Percentiles rank a stretch among this genome's conserved stretches.
phyloP scores from a whole-genome alignment of 1,140 invertebrate species.

The Ceratina australensis region DNA sequence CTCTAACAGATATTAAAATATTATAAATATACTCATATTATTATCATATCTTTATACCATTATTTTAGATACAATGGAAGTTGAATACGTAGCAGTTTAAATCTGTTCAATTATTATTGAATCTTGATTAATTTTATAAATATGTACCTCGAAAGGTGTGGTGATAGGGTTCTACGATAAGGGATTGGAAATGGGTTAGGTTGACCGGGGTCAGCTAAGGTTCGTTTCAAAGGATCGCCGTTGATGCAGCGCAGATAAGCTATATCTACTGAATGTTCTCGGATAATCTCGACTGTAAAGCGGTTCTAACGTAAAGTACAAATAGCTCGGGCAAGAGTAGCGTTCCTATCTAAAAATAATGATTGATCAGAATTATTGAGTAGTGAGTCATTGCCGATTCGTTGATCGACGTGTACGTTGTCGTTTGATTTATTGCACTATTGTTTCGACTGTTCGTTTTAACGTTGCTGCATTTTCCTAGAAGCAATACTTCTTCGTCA shows the following conservation, averaged over 20 bases:
- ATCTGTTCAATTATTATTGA: too few relatives aligned
- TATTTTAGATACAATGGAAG: too few relatives aligned
- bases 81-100: too few relatives aligned
- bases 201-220: not conserved
- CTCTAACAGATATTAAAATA: too few relatives aligned
- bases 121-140: not conserved
- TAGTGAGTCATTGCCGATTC: not conserved
- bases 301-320: not conserved
- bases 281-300: not conserved
- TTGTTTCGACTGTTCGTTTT: not conserved
- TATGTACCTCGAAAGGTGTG: not conserved
- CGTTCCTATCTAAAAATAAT: not conserved
- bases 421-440: not conserved
- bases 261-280: not conserved
- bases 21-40: too few relatives aligned
- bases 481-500: too few relatives aligned
- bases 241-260: not conserved
- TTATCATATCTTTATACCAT: too few relatives aligned
- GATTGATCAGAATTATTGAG: not conserved
- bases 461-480: not conserved
- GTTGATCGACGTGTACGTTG: not conserved
- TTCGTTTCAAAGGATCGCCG: not conserved
- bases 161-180: not conserved
- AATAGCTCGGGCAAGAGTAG: not conserved
- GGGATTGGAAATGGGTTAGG: not conserved